A percentile compares a stretch with the other conserved stretches of the same genome.
These are phyloP conservation scores for Merops nubicus DNA, from an alignment of 2,113 vertebrate genomes.

Conservation along the genomic window DNA sequence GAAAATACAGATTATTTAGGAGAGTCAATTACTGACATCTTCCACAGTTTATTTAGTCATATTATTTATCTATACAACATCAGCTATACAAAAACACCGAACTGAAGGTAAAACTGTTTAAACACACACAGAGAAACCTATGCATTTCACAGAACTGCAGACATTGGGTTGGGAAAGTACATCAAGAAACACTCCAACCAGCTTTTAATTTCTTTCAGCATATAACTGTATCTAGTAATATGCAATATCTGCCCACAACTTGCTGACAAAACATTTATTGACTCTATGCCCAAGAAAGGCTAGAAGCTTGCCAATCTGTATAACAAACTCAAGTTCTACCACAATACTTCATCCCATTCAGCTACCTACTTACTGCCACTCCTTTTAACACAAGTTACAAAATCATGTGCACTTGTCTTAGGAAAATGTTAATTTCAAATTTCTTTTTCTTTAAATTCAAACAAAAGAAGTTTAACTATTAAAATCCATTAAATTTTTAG, in stretches of 20 bases:
- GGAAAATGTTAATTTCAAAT: neutral
- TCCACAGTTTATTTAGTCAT: neutral
- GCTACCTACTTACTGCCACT: neutral
- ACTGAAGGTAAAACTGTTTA: neutral
- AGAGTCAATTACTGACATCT: neutral
- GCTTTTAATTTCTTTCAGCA: neutral
- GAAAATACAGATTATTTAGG: neutral
- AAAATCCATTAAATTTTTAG: neutral
- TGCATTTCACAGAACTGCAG: neutral
- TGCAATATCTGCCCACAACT: neutral
- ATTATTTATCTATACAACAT: neutral
- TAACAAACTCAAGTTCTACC: neutral
- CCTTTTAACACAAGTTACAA: neutral
- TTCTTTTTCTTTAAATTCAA: neutral
- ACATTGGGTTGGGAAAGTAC: neutral
- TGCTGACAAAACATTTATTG: neutral
- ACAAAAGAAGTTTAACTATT: neutral
- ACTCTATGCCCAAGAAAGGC: neutral
- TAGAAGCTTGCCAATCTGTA: neutral
- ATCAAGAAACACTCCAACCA: neutral
- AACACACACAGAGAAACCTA: no score
- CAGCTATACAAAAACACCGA: neutral
- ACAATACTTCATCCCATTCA: neutral
- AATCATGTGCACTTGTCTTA: rapidly evolving
- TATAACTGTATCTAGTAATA: rapidly evolving